phyloP scores from a whole-genome alignment of 2,888 invertebrate genomes.

The Saturnia japonica region DNA sequence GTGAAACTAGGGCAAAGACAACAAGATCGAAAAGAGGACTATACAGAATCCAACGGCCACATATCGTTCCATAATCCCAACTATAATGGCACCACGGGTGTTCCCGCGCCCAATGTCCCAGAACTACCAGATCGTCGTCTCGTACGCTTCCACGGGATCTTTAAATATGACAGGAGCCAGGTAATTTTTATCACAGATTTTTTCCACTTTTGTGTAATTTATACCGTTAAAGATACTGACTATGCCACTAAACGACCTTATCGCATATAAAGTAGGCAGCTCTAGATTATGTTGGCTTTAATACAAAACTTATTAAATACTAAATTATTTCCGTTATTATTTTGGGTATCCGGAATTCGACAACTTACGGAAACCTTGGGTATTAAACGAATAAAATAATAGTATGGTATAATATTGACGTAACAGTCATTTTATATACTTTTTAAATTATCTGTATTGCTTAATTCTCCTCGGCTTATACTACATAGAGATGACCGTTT shows the following conservation, averaged over 20 bases:
- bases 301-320: too few relatives aligned
- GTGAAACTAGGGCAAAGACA: slow-evolving; percentile 47
- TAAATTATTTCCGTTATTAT: too few relatives aligned
- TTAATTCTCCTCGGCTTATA: too few relatives aligned
- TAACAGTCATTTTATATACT: too few relatives aligned
- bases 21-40: slow-evolving; percentile 64
- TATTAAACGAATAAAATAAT: too few relatives aligned
- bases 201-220: neutral
- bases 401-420: too few relatives aligned
- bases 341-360: too few relatives aligned
- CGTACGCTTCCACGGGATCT: slow-evolving; percentile 81
- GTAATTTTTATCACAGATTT: slow-evolving; percentile 55
- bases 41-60: slow-evolving; percentile 84
- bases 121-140: slow-evolving; percentile 59
- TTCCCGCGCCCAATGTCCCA: slow-evolving; percentile 66
- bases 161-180: slow-evolving; percentile 90
- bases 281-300: too few relatives aligned
- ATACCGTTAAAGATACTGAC: neutral
- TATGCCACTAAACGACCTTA: neutral
- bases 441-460: too few relatives aligned
- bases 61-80: slow-evolving; percentile 95
- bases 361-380: too few relatives aligned
- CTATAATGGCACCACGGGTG: slow-evolving; percentile 80
- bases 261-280: too few relatives aligned
- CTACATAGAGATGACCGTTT: too few relatives aligned